phyloP scores from a whole-genome alignment of 2,113 vertebrate genomes.

The Gorsachius goisagi region DNA sequence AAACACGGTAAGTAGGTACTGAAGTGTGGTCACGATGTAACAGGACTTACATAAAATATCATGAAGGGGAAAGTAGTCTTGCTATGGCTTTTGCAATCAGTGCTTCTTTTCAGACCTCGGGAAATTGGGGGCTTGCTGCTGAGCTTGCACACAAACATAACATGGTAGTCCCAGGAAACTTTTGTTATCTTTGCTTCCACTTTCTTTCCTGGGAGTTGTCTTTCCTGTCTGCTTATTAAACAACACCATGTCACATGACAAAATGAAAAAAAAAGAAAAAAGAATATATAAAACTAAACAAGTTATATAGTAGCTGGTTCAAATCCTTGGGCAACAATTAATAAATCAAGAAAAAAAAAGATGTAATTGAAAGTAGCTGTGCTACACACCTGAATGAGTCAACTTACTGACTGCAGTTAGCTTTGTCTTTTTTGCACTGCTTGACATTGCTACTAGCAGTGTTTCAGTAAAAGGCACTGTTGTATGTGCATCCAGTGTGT shows the following conservation, averaged over 20 bases:
- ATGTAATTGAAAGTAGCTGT: not conserved
- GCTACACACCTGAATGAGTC: not conserved
- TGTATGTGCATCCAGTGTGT: not conserved
- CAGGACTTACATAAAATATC: not conserved
- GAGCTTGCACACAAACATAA: not conserved
- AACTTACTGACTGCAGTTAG: not conserved
- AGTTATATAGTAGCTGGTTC: not conserved
- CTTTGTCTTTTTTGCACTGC: not conserved
- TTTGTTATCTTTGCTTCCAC: not conserved
- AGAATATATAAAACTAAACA: not conserved
- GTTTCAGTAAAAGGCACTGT: not conserved
- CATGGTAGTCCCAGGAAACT: not conserved
- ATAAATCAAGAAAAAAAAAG: not conserved
- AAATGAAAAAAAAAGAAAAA: not conserved
- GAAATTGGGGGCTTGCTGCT: not conserved
- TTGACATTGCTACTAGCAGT: not conserved
- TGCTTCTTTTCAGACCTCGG: not conserved
- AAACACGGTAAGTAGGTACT: not conserved
- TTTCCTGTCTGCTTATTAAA: not conserved
- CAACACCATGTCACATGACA: not conserved
- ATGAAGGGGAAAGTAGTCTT: not conserved
- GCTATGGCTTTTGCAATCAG: not conserved
- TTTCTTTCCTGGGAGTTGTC: not conserved
- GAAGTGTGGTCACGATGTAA: not conserved
- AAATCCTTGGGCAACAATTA: not conserved